Percentiles rank a stretch among this genome's conserved stretches.
Conservation (phyloP, 2,888 invertebrate species). For the Plebejus melissa region DNA sequence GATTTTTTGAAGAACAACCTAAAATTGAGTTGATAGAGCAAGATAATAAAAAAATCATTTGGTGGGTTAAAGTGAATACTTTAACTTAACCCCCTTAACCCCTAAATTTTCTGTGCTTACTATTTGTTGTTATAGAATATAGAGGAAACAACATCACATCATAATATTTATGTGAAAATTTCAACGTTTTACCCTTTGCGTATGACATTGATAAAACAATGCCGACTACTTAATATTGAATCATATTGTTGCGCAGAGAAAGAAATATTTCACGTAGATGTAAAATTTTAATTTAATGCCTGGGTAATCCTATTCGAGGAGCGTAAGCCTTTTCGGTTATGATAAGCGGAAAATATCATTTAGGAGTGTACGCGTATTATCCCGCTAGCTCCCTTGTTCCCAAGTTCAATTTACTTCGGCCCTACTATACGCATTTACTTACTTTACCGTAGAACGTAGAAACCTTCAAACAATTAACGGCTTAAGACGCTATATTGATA, state of each 20-base stretch:
- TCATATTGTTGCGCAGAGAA: conserved; percentile 4
- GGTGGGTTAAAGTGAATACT: too few relatives aligned
- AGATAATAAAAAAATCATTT: too few relatives aligned
- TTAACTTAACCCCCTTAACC: too few relatives aligned
- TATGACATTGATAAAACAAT: not conserved
- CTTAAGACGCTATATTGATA: too few relatives aligned
- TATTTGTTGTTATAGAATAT: too few relatives aligned
- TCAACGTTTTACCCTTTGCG: too few relatives aligned
- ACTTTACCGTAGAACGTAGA: not conserved
- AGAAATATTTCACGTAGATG: conserved; percentile 15
- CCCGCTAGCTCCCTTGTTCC: not conserved
- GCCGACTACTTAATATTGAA: not conserved
- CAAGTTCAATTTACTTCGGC: conserved; percentile 44
- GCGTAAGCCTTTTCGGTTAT: conserved; percentile 49
- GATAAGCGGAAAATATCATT: conserved; percentile 53
- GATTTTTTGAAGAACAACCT: too few relatives aligned
- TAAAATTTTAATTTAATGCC: conserved; percentile 19
- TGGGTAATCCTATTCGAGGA: conserved; percentile 12
- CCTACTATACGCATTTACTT: not conserved
- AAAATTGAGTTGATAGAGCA: too few relatives aligned
- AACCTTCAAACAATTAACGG: too few relatives aligned
- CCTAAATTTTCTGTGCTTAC: too few relatives aligned
- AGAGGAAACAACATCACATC: too few relatives aligned
- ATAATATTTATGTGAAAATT: too few relatives aligned
- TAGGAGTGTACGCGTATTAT: conserved; percentile 13